Evolutionary conservation across 2,888 invertebrate genomes (phyloP).

Genomic region (Parascotia fuliginaria): DNA sequence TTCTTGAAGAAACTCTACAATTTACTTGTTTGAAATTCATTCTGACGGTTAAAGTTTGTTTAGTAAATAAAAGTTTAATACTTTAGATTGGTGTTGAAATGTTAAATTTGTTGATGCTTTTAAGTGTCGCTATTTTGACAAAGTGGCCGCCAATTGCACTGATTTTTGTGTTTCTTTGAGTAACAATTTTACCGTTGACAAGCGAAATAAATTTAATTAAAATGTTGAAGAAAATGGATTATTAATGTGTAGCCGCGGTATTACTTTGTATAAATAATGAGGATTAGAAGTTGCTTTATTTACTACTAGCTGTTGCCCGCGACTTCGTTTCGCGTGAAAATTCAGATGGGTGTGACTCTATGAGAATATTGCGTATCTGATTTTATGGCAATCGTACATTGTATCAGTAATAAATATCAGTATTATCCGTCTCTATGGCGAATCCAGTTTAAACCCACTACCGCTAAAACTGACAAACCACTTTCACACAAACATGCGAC

Average conservation of each 20-base stretch:
- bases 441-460: no score
- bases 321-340: no score
- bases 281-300: no score
- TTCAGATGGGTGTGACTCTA: no score
- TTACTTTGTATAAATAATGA: background rate
- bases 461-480: no score
- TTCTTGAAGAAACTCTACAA: conserved; percentile 68
- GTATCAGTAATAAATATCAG: no score
- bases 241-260: background rate
- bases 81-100: conserved; percentile 57
- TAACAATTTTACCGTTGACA: conserved; percentile 3
- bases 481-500: no score
- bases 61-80: conserved; percentile 66
- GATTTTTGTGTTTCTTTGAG: conserved; percentile 14
- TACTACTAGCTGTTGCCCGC: no score
- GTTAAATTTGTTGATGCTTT: conserved; percentile 34
- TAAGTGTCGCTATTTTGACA: conserved; percentile 24
- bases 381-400: no score
- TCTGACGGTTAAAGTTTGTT: conserved; percentile 64
- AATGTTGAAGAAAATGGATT: background rate
- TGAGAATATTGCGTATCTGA: no score
- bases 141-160: conserved; percentile 10
- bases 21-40: conserved; percentile 76
- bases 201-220: background rate
- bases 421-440: no score